Conservation (phyloP, 2,113 vertebrate species). For the Puma concolor region DNA sequence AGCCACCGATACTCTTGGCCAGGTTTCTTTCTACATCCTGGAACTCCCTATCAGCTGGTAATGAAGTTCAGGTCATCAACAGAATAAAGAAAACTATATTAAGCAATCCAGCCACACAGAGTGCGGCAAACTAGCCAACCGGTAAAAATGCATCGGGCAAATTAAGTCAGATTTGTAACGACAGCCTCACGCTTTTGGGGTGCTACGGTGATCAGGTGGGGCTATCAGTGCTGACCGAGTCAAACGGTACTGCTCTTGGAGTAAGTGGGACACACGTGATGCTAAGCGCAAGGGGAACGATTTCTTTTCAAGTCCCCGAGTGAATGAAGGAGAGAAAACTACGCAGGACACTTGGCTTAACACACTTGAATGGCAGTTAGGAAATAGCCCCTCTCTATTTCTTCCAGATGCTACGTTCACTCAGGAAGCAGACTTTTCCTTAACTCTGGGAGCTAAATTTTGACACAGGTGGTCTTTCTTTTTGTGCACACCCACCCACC, state of each 20-base stretch:
- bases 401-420: constrained; percentile 51
- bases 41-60: neutral
- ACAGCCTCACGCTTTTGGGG: fast-evolving
- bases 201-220: neutral
- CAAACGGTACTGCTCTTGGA: neutral
- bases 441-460: neutral
- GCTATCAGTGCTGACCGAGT: neutral
- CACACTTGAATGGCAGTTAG: neutral
- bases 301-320: constrained; percentile 4
- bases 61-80: neutral
- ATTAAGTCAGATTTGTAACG: neutral
- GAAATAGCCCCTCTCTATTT: constrained; percentile 45
- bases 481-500: neutral
- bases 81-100: neutral
- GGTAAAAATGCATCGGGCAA: neutral
- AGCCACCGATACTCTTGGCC: neutral
- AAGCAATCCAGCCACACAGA: neutral
- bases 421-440: constrained; percentile 14
- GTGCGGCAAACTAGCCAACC: neutral
- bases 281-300: neutral
- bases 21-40: neutral
- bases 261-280: neutral
- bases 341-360: neutral
- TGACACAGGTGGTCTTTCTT: neutral
- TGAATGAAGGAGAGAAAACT: constrained; percentile 35